Conservation (phyloP, 2,797 vertebrate genomes). For the Paguma larvata region DNA sequence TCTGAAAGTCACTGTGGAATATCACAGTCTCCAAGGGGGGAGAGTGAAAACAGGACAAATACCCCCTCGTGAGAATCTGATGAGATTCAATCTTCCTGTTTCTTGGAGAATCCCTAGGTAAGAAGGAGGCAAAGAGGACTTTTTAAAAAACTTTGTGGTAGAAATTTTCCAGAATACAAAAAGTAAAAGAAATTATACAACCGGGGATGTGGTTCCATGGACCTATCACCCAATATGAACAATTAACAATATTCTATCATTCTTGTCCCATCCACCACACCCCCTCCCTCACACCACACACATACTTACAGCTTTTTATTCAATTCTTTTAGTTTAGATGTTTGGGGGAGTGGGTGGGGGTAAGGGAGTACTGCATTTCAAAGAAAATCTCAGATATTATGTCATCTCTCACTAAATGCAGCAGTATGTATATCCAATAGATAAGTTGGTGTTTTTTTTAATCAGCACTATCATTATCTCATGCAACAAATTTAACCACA, state of each 20-base stretch:
- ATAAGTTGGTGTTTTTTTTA: background rate
- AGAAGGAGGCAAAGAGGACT: background rate
- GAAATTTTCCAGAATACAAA: background rate
- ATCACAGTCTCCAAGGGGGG: background rate
- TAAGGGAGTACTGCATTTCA: background rate
- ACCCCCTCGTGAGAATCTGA: background rate
- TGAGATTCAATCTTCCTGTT: background rate
- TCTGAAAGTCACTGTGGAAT: background rate
- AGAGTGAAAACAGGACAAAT: background rate
- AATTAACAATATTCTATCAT: background rate
- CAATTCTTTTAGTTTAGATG: background rate
- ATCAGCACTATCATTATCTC: background rate
- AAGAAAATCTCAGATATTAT: background rate
- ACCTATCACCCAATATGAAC: background rate
- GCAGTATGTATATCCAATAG: background rate
- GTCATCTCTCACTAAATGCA: conserved; percentile 8
- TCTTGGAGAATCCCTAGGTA: background rate
- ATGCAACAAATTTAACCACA: conserved; percentile 3
- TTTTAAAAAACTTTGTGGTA: background rate
- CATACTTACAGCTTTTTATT: background rate
- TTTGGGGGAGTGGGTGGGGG: background rate
- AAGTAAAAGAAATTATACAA: background rate
- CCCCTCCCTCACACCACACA: background rate
- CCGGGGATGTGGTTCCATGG: background rate
- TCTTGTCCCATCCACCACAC: background rate